Conservation (phyloP, 1,140 invertebrate species). For the Paraescarpia echinospica region DNA sequence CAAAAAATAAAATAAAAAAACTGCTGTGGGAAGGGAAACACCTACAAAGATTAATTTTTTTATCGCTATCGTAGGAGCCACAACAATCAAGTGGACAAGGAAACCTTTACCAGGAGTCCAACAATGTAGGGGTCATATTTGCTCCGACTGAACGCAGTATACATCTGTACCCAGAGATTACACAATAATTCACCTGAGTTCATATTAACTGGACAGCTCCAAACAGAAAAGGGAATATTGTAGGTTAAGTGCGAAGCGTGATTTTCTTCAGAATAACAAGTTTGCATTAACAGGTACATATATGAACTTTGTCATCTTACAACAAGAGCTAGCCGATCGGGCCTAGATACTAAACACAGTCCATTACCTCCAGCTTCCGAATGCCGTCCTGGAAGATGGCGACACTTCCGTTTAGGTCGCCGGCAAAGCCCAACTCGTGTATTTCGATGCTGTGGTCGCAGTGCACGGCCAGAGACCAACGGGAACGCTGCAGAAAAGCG, state of each 20-base stretch:
- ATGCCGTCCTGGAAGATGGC: constrained; percentile 18
- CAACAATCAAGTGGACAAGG: too few species aligned
- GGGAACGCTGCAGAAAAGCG: constrained; percentile 10
- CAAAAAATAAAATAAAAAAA: too few species aligned
- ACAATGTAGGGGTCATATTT: not conserved
- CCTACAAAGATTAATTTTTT: too few species aligned
- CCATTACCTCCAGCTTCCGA: constrained; percentile 20
- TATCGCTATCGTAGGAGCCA: too few species aligned
- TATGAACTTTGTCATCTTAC: not conserved
- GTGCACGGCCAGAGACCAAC: constrained; percentile 17
- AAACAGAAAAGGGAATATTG: not conserved
- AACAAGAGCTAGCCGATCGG: not conserved
- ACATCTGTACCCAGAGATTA: not conserved
- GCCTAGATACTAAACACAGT: not conserved
- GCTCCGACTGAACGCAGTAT: not conserved
- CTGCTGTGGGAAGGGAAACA: too few species aligned
- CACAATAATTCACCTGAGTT: not conserved
- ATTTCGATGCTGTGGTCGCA: constrained; percentile 17
- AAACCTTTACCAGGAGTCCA: too few species aligned
- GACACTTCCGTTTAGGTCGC: not conserved
- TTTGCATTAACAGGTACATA: not conserved
- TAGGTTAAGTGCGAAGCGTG: not conserved
- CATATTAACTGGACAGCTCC: not conserved
- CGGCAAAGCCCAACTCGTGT: constrained; percentile 16
- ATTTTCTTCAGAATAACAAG: not conserved